These are phyloP conservation scores for Drosophila putrida DNA, from an alignment of 2,888 invertebrate species.

Conservation along the genomic window DNA sequence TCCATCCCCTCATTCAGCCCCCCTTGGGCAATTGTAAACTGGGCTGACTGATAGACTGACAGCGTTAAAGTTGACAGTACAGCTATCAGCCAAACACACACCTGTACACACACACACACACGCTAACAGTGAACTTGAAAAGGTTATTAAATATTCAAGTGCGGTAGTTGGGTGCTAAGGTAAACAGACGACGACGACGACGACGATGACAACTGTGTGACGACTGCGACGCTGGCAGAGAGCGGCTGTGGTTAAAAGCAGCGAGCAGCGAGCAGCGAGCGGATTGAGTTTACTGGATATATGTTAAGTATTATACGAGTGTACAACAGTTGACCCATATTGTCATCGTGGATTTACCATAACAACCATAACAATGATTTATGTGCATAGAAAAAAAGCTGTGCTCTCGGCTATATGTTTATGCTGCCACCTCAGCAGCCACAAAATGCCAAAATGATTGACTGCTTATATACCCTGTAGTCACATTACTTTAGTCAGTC, in stretches of 20 bases:
- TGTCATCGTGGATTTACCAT: constrained; percentile 49
- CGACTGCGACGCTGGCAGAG: constrained; percentile 25
- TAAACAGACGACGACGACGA: constrained; percentile 58
- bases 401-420: constrained; percentile 22
- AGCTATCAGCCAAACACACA: constrained; percentile 43
- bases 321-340: constrained; percentile 50
- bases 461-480: constrained; percentile 25
- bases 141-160: constrained; percentile 77
- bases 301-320: not conserved
- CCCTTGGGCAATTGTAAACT: constrained; percentile 19
- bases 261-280: not conserved
- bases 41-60: constrained; percentile 41
- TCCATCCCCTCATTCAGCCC: not conserved
- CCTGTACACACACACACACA: constrained; percentile 20
- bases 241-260: not conserved
- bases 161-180: constrained; percentile 72
- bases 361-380: constrained; percentile 47
- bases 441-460: not conserved
- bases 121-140: constrained; percentile 74
- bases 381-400: constrained; percentile 24
- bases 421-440: constrained; percentile 6
- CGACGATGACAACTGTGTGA: constrained; percentile 32
- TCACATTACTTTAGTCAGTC: not conserved
- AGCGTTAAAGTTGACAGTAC: constrained; percentile 50
- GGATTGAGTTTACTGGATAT: constrained; percentile 21